These are phyloP conservation scores for Chrysolina americana DNA, from an alignment of 2,888 invertebrate genomes.

Conservation along the genomic window DNA sequence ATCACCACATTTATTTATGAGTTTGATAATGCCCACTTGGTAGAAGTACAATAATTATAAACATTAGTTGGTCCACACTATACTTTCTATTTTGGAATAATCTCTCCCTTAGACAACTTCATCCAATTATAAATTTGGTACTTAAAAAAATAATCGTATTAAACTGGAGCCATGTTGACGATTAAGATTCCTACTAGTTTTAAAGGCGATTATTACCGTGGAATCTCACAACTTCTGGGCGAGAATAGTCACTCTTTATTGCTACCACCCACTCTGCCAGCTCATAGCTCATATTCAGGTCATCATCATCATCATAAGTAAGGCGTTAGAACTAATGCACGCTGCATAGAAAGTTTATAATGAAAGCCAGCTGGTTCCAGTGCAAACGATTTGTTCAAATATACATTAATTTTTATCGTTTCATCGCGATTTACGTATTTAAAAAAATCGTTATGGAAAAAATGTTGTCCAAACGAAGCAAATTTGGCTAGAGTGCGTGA, in stretches of 20 bases:
- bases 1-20: too few relatives aligned
- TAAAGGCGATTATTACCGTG: too few relatives aligned
- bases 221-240: not conserved
- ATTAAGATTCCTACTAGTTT: too few relatives aligned
- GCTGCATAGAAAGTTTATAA: not conserved
- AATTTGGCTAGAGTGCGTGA: too few relatives aligned
- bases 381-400: not conserved
- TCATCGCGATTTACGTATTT: not conserved
- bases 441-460: not conserved
- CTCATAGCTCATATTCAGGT: not conserved
- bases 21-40: too few relatives aligned
- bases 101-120: too few relatives aligned
- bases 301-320: slow-evolving; percentile 1
- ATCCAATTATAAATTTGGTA: too few relatives aligned
- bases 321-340: not conserved
- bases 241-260: not conserved
- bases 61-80: too few relatives aligned
- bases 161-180: too few relatives aligned
- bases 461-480: not conserved
- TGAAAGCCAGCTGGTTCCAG: not conserved
- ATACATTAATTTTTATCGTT: not conserved
- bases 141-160: too few relatives aligned
- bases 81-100: too few relatives aligned
- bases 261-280: not conserved
- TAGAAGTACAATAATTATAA: too few relatives aligned